Evolutionary conservation across 2,113 vertebrate species (phyloP).

Genomic region (Semicossyphus pulcher): DNA sequence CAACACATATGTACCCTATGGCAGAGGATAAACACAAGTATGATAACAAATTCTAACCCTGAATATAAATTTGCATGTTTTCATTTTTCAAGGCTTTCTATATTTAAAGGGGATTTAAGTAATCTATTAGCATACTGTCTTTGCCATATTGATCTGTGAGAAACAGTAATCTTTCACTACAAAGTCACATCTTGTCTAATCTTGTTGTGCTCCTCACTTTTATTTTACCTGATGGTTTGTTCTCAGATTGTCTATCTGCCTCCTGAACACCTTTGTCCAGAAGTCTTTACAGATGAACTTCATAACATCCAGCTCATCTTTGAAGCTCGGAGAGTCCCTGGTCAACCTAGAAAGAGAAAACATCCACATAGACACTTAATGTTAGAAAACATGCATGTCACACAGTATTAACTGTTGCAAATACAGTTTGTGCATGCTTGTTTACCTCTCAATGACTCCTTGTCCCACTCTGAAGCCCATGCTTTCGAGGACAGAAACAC

Average conservation of each 20-base stretch:
- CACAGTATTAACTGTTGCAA: background rate
- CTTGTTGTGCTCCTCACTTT: background rate
- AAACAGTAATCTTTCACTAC: no score
- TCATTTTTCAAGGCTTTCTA: background rate
- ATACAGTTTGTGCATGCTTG: background rate
- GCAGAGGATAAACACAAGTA: background rate
- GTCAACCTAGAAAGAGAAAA: conserved; percentile 80
- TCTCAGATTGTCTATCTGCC: conserved; percentile 89
- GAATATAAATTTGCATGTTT: background rate
- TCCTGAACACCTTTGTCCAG: conserved; percentile 87
- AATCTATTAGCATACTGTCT: no score
- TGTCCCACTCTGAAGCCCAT: conserved; percentile 91
- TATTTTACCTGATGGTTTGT: conserved; percentile 89
- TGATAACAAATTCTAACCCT: background rate
- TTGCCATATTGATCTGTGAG: no score
- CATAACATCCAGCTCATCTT: conserved; percentile 89
- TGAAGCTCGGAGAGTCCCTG: conserved; percentile 85
- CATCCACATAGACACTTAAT: background rate
- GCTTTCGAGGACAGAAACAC: conserved; percentile 84
- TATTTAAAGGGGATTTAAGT: background rate
- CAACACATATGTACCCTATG: conserved; percentile 88
- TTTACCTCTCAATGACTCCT: conserved; percentile 88
- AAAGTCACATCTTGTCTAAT: no score
- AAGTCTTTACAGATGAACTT: conserved; percentile 92
- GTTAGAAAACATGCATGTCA: background rate